A percentile compares a stretch with the other conserved stretches of the same genome.
phyloP scores from a whole-genome alignment of 2,888 invertebrate genomes.

The Mactromeris polynyma region DNA sequence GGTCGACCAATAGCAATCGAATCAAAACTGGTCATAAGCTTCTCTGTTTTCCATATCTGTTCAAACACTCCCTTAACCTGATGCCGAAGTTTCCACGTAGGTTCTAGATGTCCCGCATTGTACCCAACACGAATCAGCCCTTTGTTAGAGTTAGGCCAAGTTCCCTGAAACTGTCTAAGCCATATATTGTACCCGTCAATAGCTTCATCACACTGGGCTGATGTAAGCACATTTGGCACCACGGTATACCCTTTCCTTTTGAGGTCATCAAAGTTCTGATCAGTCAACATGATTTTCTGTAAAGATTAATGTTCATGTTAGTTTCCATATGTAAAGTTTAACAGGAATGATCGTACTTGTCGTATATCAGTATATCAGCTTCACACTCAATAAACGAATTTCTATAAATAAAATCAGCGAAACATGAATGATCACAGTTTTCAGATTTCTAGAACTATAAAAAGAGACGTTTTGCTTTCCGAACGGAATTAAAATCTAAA shows the following conservation, averaged over 20 bases:
- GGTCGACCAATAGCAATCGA: slow-evolving; percentile 76
- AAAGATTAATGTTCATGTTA: neutral
- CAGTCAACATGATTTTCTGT: slow-evolving; percentile 46
- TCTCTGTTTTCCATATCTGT: slow-evolving; percentile 77
- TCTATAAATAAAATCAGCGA: too few species aligned
- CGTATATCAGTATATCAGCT: too few species aligned
- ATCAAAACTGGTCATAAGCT: slow-evolving; percentile 77
- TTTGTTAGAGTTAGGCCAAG: slow-evolving; percentile 30
- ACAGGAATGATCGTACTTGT: too few species aligned
- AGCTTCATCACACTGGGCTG: slow-evolving; percentile 56
- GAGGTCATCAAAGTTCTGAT: slow-evolving; percentile 52
- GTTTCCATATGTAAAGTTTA: too few species aligned
- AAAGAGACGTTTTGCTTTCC: too few species aligned
- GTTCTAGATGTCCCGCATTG: slow-evolving; percentile 70
- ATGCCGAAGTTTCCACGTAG: slow-evolving; percentile 73
- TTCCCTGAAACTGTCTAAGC: slow-evolving; percentile 46
- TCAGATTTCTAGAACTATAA: too few species aligned
- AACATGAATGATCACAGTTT: too few species aligned
- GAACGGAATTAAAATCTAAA: too few species aligned
- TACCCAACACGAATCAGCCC: slow-evolving; percentile 74
- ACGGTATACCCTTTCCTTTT: slow-evolving; percentile 66
- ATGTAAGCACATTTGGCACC: slow-evolving; percentile 52
- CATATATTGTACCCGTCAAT: slow-evolving; percentile 59
- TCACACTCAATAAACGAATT: too few species aligned
- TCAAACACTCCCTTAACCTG: slow-evolving; percentile 72